Conservation (phyloP, 2,797 vertebrate genomes). For the Threskiornis aethiopicus region DNA sequence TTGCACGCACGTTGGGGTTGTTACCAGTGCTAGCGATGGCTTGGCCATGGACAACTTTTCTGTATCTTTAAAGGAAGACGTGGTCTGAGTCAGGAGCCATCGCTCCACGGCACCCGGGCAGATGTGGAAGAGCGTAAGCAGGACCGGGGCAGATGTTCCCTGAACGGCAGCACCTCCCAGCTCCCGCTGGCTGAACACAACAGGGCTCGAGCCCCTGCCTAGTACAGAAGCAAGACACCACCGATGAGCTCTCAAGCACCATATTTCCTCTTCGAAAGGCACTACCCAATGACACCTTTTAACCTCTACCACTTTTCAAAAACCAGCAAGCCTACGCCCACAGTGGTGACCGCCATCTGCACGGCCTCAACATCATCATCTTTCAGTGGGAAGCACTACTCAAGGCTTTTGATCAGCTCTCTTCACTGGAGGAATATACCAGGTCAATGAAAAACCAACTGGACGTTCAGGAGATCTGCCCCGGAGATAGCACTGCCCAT, state of each 20-base stretch:
- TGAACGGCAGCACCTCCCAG: neutral
- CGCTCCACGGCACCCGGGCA: rapidly evolving
- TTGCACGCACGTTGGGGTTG: neutral
- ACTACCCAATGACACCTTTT: neutral
- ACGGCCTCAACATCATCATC: neutral
- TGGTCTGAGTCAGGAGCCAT: neutral
- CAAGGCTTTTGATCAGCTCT: neutral
- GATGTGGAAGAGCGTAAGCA: neutral
- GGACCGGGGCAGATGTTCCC: neutral
- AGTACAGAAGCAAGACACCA: neutral
- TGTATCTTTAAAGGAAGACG: neutral
- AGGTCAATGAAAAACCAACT: neutral
- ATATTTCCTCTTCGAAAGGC: neutral
- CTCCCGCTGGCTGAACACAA: neutral
- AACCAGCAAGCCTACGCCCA: neutral
- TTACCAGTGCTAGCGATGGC: neutral
- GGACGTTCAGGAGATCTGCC: neutral
- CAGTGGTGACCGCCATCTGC: neutral
- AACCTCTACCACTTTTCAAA: neutral
- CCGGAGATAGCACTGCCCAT: neutral
- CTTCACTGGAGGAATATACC: too few relatives aligned
- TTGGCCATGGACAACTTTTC: neutral
- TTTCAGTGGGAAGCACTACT: neutral
- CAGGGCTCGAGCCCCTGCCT: neutral
- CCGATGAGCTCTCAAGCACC: neutral